Evolutionary conservation across 1,140 invertebrate species (phyloP), one percentile per base, ranked within the genome.

Genomic region (Proctacanthus coquilletti): DNA sequence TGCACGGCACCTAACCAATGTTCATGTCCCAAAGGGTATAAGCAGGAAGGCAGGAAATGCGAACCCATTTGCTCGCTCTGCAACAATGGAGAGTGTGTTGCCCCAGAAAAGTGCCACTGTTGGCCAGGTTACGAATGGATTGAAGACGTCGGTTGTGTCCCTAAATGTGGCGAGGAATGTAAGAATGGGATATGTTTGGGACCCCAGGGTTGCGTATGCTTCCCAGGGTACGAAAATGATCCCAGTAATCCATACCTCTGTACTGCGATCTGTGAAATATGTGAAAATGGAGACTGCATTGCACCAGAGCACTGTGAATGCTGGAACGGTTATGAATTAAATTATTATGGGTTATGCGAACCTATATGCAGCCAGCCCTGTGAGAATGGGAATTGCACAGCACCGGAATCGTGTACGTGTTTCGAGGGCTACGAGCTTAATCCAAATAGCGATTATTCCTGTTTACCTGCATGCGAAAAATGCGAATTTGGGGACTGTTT

Each of bases 181-280:
- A 44, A 43, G 1, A 64, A 69, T 34, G 69, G 68, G 0, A 51
- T 67, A 0, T 71, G 69, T 41, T 53, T 67, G 3, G 60, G 60
- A 0, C 66, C 65, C 0, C 50, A 56, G 0, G 46, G 60, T 3
- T 74, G 79, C 45, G 60, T 66, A 1, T 83, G 80, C 51, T 69
- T 68, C 38, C 57, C 66, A 17, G 78, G 80, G 0, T n/a, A n/a
- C n/a, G n/a, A n/a, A n/a, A n/a, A n/a, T n/a, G n/a, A n/a, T n/a
- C n/a, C n/a, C n/a, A n/a, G n/a, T n/a, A n/a, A n/a, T n/a, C n/a
- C n/a, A n/a, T n/a, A n/a, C n/a, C n/a, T n/a, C n/a, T n/a, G n/a
- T n/a, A n/a, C n/a, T n/a, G n/a, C n/a, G n/a, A n/a, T n/a, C n/a
- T n/a, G n/a, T n/a, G n/a, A n/a, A n/a, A n/a, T n/a, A n/a, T 71